Evolutionary conservation across 2,797 vertebrate genomes (phyloP).

Genomic region (Myotis pilosus): DNA sequence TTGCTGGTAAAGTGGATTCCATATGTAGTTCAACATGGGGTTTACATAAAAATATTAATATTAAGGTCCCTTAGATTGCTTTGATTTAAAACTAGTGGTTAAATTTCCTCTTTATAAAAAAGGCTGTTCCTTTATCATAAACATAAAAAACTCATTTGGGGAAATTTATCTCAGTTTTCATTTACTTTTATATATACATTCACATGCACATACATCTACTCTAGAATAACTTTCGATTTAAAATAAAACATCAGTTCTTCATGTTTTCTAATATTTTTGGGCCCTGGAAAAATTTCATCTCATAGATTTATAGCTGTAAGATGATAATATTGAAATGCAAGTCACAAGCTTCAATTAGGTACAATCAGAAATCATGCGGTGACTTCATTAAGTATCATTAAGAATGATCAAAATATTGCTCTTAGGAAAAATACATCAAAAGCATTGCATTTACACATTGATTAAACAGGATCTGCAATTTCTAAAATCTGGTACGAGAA

Average conservation of each 20-base stretch:
- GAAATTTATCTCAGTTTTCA: conserved; percentile 63
- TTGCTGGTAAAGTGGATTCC: not conserved
- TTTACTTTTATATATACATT: conserved; percentile 71
- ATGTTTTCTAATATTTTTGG: conserved; percentile 81
- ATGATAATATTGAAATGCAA: conserved; percentile 88
- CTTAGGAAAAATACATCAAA: conserved; percentile 90
- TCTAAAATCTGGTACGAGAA: conserved; percentile 86
- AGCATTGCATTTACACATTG: conserved; percentile 89
- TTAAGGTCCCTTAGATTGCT: not conserved
- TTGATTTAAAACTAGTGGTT: not conserved
- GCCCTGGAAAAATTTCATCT: conserved; percentile 81
- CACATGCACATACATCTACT: conserved; percentile 46
- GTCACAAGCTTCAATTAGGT: conserved; percentile 90
- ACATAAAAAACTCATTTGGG: not conserved
- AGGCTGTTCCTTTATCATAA: conserved; percentile 40
- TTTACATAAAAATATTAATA: not conserved
- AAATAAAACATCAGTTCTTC: conserved; percentile 75
- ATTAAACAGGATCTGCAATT: conserved; percentile 89
- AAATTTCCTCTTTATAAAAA: conserved; percentile 35
- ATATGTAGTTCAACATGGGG: not conserved
- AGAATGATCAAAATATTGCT: conserved; percentile 91
- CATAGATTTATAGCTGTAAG: conserved; percentile 84
- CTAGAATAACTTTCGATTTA: conserved; percentile 67
- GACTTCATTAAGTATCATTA: conserved; percentile 91
- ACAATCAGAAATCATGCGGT: conserved; percentile 89